These are phyloP conservation scores for Oryzias javanicus DNA, from an alignment of 2,113 vertebrate genomes.

Conservation along the genomic window DNA sequence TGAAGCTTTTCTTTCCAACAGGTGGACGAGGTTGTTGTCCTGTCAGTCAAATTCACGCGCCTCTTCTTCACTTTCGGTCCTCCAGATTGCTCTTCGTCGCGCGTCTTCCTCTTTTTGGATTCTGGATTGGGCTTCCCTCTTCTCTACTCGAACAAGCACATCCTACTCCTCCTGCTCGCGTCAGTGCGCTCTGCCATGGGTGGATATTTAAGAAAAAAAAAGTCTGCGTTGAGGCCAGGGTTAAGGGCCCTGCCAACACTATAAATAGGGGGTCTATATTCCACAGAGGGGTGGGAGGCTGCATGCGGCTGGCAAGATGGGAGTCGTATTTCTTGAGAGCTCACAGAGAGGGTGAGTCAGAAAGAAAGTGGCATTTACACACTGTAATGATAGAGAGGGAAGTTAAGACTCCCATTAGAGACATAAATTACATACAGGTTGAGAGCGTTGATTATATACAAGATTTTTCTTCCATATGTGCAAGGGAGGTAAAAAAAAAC, in stretches of 20 bases:
- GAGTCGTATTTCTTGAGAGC: slow-evolving; percentile 73
- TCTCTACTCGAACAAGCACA: slow-evolving; percentile 34
- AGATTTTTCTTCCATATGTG: slow-evolving; percentile 37
- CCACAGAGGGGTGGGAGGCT: slow-evolving; percentile 75
- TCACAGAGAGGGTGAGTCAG: slow-evolving; percentile 61
- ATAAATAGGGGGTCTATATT: slow-evolving; percentile 81
- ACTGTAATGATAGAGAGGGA: slow-evolving; percentile 73
- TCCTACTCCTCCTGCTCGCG: slow-evolving; percentile 38
- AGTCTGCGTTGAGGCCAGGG: slow-evolving; percentile 60
- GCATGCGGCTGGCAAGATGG: slow-evolving; percentile 60
- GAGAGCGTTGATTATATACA: slow-evolving; percentile 59
- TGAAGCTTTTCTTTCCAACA: slow-evolving; percentile 30
- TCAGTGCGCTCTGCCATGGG: slow-evolving; percentile 39
- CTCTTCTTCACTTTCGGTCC: slow-evolving; percentile 19
- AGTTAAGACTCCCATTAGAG: slow-evolving; percentile 58
- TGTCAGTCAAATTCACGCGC: slow-evolving; percentile 44
- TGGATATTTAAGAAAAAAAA: slow-evolving; percentile 63
- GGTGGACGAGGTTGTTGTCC: slow-evolving; percentile 42
- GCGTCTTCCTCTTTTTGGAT: slow-evolving; percentile 25
- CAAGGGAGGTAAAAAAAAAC: slow-evolving; percentile 36
- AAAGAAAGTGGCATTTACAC: slow-evolving; percentile 67
- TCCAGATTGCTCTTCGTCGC: slow-evolving; percentile 33
- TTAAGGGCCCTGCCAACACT: slow-evolving; percentile 68
- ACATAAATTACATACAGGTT: slow-evolving; percentile 61
- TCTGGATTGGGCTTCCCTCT: slow-evolving; percentile 35